These are phyloP conservation scores for Channa striata DNA, from an alignment of 2,797 vertebrate genomes.

Conservation along the genomic window DNA sequence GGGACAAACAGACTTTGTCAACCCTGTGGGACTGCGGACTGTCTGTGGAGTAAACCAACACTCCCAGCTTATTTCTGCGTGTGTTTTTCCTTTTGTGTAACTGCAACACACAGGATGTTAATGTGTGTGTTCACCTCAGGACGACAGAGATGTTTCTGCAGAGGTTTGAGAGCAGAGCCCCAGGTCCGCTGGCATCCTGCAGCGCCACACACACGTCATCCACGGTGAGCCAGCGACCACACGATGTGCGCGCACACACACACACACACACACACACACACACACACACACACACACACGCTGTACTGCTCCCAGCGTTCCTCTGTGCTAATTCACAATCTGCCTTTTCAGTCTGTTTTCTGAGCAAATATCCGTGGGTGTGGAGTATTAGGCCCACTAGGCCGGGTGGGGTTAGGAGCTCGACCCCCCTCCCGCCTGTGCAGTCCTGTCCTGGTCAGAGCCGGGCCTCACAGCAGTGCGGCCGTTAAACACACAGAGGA, in stretches of 20 bases:
- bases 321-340: constrained; percentile 68
- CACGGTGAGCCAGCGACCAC: constrained; percentile 70
- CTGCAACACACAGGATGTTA: neutral
- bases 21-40: constrained; percentile 39
- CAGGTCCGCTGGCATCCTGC: constrained; percentile 43
- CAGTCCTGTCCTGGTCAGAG: constrained; percentile 66
- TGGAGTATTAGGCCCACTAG: constrained; percentile 37
- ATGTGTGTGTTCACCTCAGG: constrained; percentile 60
- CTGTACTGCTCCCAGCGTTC: constrained; percentile 49
- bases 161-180: constrained; percentile 51
- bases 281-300: too few relatives aligned
- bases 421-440: constrained; percentile 13
- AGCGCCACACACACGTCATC: constrained; percentile 60
- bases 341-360: constrained; percentile 76
- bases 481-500: constrained; percentile 44
- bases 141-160: constrained; percentile 65
- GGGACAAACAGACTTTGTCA: constrained; percentile 61
- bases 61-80: constrained; percentile 8
- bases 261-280: too few relatives aligned
- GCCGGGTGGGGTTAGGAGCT: constrained; percentile 26
- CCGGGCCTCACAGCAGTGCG: constrained; percentile 38
- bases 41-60: constrained; percentile 42
- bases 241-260: constrained; percentile 14
- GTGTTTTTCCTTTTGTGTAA: constrained; percentile 12
- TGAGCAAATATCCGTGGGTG: constrained; percentile 68